A percentile compares a stretch with the other conserved stretches of the same genome.
These are phyloP conservation scores for Panthera leo DNA, from an alignment of 2,113 vertebrate species.

Conservation along the genomic window DNA sequence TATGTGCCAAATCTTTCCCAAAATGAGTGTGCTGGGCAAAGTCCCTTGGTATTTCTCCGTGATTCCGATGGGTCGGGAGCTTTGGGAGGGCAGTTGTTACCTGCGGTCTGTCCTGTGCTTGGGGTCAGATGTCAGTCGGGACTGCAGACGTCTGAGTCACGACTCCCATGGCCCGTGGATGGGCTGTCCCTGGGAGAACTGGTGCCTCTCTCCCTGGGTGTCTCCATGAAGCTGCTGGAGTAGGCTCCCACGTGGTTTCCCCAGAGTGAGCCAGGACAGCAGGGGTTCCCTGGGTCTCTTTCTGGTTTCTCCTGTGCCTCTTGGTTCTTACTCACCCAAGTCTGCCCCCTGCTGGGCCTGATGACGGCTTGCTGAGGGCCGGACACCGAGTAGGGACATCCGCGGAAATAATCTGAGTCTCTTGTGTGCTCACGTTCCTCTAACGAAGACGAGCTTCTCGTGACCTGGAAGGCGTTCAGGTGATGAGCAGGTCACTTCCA, in stretches of 20 bases:
- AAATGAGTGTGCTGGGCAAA: not conserved
- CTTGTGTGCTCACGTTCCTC: not conserved
- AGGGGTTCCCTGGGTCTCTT: not conserved
- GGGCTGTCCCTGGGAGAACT: not conserved
- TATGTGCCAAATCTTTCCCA: too few species aligned
- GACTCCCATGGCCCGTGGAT: accelerated
- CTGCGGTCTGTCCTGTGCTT: not conserved
- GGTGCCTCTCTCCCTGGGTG: accelerated
- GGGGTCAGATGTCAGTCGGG: too few species aligned
- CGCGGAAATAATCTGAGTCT: not conserved
- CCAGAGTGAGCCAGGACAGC: not conserved
- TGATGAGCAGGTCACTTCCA: not conserved
- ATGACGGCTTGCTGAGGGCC: not conserved
- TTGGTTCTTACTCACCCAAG: not conserved
- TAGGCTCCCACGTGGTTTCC: accelerated
- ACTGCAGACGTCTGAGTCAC: not conserved
- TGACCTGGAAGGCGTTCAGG: not conserved
- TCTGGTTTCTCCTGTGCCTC: not conserved
- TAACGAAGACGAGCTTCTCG: too few species aligned
- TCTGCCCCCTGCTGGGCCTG: not conserved
- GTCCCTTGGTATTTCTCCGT: not conserved
- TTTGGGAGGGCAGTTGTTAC: not conserved
- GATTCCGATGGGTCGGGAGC: too few species aligned
- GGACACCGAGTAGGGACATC: too few species aligned
- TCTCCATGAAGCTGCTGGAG: too few species aligned